Evolutionary conservation across 2,888 invertebrate genomes (phyloP).

Genomic region (Xestia c-nigrum): DNA sequence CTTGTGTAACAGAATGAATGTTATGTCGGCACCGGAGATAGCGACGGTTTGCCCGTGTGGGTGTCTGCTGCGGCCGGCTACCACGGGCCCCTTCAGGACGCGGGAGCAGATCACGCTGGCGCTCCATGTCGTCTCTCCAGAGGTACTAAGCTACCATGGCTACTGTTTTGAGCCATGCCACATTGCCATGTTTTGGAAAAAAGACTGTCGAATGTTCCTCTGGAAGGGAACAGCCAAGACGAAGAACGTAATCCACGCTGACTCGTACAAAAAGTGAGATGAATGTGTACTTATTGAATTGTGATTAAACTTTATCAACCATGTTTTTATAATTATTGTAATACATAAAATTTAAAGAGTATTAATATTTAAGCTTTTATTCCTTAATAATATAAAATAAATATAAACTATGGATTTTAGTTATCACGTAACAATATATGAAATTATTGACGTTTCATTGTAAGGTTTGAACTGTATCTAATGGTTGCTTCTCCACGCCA

Average conservation of each 20-base stretch:
- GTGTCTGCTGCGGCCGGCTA: conserved; percentile 81
- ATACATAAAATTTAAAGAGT: conserved; percentile 64
- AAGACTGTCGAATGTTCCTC: conserved; percentile 93
- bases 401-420: conserved; percentile 60
- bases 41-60: conserved; percentile 86
- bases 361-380: conserved; percentile 64
- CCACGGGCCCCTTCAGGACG: conserved; percentile 83
- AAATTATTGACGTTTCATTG: conserved; percentile 83
- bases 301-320: conserved; percentile 54
- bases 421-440: conserved; percentile 48
- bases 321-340: conserved; percentile 52
- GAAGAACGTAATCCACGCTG: conserved; percentile 78
- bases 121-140: conserved; percentile 88
- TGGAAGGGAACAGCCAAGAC: conserved; percentile 87
- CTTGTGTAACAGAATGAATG: conserved; percentile 79
- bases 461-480: conserved; percentile 92
- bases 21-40: conserved; percentile 76
- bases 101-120: conserved; percentile 85
- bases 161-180: conserved; percentile 89
- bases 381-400: conserved; percentile 69
- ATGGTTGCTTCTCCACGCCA: conserved; percentile 87
- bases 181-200: conserved; percentile 93
- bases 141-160: conserved; percentile 90
- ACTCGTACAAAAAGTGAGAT: conserved; percentile 74
- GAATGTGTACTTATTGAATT: conserved; percentile 55